Percentiles rank a stretch among this genome's conserved stretches.
Conservation (phyloP, 2,888 invertebrate genomes). For the Sepiola atlantica region DNA sequence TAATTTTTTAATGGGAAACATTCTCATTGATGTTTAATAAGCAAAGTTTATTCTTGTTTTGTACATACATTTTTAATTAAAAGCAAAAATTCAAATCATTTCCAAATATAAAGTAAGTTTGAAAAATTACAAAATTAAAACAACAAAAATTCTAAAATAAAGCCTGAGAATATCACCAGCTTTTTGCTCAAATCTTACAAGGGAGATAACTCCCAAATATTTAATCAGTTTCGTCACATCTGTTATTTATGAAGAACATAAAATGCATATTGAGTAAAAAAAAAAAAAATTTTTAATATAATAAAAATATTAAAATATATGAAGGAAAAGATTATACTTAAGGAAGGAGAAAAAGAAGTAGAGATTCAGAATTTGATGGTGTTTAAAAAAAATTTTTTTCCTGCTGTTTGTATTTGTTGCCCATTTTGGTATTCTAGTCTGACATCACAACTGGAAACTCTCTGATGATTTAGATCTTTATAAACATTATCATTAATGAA, state of each 20-base stretch:
- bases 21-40: background rate
- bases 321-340: background rate
- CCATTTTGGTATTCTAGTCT: background rate
- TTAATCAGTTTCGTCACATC: background rate
- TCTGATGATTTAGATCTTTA: background rate
- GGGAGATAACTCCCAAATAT: background rate
- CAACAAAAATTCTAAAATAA: background rate
- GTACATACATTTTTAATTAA: background rate
- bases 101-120: background rate
- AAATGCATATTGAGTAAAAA: background rate
- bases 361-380: background rate
- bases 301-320: too few relatives aligned
- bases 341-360: background rate
- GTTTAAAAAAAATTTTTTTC: background rate
- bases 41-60: background rate
- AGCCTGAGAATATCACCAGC: background rate
- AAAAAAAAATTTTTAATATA: too few relatives aligned
- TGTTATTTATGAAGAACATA: background rate
- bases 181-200: background rate
- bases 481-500: too few relatives aligned
- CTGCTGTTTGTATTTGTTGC: background rate
- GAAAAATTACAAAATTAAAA: background rate
- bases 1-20: background rate
- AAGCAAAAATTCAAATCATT: background rate
- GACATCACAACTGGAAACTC: background rate